Evolutionary conservation across 1,140 invertebrate species (phyloP), one percentile per base, ranked within the genome.

Genomic region (Parapsyche elsis): DNA sequence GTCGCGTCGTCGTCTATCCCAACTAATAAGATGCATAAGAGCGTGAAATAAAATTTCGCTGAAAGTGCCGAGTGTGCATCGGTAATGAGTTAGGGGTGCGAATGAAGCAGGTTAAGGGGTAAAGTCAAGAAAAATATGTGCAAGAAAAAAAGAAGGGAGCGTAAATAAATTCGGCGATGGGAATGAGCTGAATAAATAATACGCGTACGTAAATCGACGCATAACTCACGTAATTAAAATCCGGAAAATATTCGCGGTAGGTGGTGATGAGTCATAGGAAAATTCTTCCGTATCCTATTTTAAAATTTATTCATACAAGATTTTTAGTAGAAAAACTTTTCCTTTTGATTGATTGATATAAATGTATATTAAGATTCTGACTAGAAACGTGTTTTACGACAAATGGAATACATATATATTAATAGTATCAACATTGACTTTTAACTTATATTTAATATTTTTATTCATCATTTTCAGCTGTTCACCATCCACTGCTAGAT

Each of bases 11-110:
- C 57, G 57, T 21, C 14, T 19, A 61, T 67, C 24, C 24, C 23
- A 23, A 26, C 64, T 67, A 67, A 67, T 67, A 67, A 67, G 64
- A 67, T 67, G 64, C 64, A 67, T 24, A 23, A 26, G 64, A 67
- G 64, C 64, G 64, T 67, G 64, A 67, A 67, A 67, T 67, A 67
- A 67, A 61, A 67, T 67, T 24, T 67, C 64, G 64, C 21, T 26
- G 9, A 0, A 26, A 67, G 23, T 26, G 23, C 14, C 10, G 12
- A 30, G 24, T 12, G 21, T 26, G 64, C 64, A 67, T 67, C 21
- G 21, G 24, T 67, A 67, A 67, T 67, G 24, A 67, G 64, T 67
- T 26, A 2, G 24, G 24, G 49, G 21, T 64, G 14, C 21, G 12
- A 7, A 16, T 61, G 16, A 61, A 61, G 0, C 7, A 19, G 16